Evolutionary conservation across 2,888 invertebrate genomes (phyloP).

Genomic region (Taphrorychus bicolor): DNA sequence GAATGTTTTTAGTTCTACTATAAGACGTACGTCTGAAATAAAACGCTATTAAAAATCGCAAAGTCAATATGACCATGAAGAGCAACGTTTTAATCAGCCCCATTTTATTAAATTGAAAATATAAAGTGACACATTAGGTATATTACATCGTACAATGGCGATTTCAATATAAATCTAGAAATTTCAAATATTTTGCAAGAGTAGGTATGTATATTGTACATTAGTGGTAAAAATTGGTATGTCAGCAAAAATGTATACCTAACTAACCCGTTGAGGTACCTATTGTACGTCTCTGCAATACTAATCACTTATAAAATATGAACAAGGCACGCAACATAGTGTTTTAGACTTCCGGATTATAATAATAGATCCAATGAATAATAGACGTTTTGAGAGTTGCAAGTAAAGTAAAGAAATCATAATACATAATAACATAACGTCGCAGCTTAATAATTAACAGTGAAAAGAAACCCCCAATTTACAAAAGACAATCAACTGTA

Average conservation of each 20-base stretch:
- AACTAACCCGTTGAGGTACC: too few species aligned
- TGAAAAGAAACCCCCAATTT: neutral
- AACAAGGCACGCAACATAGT: conserved; percentile 59
- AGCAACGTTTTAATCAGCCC: conserved; percentile 57
- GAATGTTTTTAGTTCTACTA: too few species aligned
- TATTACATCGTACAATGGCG: conserved; percentile 47
- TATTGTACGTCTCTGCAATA: conserved; percentile 46
- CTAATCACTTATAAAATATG: conserved; percentile 55
- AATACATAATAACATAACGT: too few species aligned
- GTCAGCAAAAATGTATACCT: conserved; percentile 47
- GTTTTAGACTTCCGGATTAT: conserved; percentile 43
- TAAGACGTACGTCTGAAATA: conserved; percentile 42
- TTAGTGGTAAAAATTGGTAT: conserved; percentile 40
- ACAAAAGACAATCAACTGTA: conserved; percentile 5
- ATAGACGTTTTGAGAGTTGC: too few species aligned
- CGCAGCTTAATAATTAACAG: too few species aligned
- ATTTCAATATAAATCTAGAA: conserved; percentile 58
- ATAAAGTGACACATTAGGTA: conserved; percentile 57
- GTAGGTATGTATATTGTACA: conserved; percentile 15
- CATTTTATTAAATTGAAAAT: conserved; percentile 58
- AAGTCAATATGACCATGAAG: conserved; percentile 60
- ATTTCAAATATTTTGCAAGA: conserved; percentile 30
- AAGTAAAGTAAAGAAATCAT: too few species aligned
- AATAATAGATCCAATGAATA: neutral
- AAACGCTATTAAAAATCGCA: conserved; percentile 47